Base-by-base conservation (phyloP, 2,113 vertebrate genomes). In the Puma concolor region DNA sequence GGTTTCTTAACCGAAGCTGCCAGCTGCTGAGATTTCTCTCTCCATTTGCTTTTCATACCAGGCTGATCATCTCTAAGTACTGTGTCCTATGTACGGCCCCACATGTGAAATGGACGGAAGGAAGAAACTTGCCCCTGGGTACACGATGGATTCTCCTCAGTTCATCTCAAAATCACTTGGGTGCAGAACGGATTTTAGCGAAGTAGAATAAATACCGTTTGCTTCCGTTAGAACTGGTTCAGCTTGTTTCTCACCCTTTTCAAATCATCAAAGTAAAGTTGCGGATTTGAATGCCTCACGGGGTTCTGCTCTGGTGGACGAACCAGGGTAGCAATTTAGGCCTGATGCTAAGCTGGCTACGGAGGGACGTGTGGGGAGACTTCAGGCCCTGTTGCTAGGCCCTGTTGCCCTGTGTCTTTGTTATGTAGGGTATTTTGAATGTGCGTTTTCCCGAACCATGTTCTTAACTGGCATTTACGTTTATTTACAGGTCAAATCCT, bases 401-500 rank as follows among this genome's bases (percentile, higher is more conserved):
- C n/a, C n/a, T n/a, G n/a, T n/a, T n/a, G n/a, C n/a, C n/a, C n/a
- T n/a, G 9, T 15, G 23, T 88, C 57, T 82, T 87, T 57, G 1
- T 87, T 48, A 63, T 48, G 86, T 96, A 13, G 74, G 66, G 31
- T 44, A 17, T 66, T 96, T 97, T 96, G 12, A 63, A 71, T 66
- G 44, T 12, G 7, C 19, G 7, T 79, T 93, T 92, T 94, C 60
- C 67, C 83, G n/a, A 81, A 33, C 29, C 52, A 13, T 57, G 23
- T 80, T 90, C 50, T 50, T 44, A 27, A 90, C 50, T 72, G 72
- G 64, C 41, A 52, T 29, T 74, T 90, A 80, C 23, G 52, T 69
- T 90, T 87, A 79, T 95, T 81, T 77, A 81, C 27, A 44, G 87
- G 66, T 69, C 79, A 95, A 64, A 81, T 89, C 15, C 60, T 89